These are phyloP conservation scores for Tryphoninae sp. DNA, from an alignment of 2,888 invertebrate species.

Conservation along the genomic window DNA sequence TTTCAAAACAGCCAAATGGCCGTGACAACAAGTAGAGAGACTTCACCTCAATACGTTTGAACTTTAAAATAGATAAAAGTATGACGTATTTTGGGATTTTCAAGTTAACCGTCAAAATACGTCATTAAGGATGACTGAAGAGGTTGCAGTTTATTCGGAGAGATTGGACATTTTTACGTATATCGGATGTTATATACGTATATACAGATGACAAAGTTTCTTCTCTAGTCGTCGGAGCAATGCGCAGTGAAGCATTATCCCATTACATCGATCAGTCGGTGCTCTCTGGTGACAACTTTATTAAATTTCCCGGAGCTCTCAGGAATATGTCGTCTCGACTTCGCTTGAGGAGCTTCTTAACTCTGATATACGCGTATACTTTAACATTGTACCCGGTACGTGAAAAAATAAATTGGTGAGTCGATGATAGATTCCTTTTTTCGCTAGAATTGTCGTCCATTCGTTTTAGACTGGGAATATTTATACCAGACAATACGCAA, in stretches of 20 bases:
- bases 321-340: conserved; percentile 11
- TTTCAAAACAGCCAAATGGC: conserved; percentile 33
- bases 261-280: conserved; percentile 58
- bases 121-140: too few relatives aligned
- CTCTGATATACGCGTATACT: conserved; percentile 6
- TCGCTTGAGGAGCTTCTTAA: conserved; percentile 23
- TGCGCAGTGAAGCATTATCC: conserved; percentile 51
- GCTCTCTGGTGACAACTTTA: conserved; percentile 56
- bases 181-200: not conserved
- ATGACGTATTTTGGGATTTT: not conserved
- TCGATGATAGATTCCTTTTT: conserved; percentile 35
- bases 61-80: conserved; percentile 11
- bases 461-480: conserved; percentile 17
- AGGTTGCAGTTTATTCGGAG: too few relatives aligned
- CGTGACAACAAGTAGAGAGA: conserved; percentile 10
- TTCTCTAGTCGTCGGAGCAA: conserved; percentile 7
- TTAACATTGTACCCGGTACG: not conserved
- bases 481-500: not conserved
- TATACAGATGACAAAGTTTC: not conserved
- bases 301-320: conserved; percentile 54
- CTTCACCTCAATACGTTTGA: conserved; percentile 5
- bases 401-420: conserved; percentile 24
- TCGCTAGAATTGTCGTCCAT: conserved; percentile 6
- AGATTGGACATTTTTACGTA: too few relatives aligned
- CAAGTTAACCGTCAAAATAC: too few relatives aligned